A percentile compares a stretch with the other conserved stretches of the same genome.
Conservation (phyloP, 2,113 vertebrate genomes). For the Macquaria ambigua region DNA sequence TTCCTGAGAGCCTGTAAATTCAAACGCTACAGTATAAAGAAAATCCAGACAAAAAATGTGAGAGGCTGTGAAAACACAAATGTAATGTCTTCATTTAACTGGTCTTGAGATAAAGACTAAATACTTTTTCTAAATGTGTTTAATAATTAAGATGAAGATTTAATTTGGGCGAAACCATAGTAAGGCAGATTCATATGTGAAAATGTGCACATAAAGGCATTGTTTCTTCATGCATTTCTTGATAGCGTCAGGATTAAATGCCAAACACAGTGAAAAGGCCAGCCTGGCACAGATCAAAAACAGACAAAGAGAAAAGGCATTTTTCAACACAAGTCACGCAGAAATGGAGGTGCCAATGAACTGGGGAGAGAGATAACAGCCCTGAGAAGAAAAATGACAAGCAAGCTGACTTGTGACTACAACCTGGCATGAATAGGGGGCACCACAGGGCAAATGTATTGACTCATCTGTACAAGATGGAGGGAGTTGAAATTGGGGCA, state of each 20-base stretch:
- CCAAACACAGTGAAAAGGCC: not conserved
- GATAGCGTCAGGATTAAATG: not conserved
- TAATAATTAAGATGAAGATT: not conserved
- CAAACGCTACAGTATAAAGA: constrained; percentile 17
- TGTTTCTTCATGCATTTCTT: not conserved
- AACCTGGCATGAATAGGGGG: constrained; percentile 43
- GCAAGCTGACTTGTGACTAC: constrained; percentile 45
- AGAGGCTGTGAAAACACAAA: not conserved
- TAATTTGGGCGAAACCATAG: not conserved
- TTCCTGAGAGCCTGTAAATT: constrained; percentile 10
- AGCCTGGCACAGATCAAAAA: constrained; percentile 1
- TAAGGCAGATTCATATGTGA: not conserved
- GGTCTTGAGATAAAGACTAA: not conserved
- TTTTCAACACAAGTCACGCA: not conserved
- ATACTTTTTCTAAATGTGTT: constrained; percentile 12
- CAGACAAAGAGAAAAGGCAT: not conserved
- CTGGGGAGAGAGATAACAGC: constrained; percentile 27
- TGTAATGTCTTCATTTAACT: not conserved
- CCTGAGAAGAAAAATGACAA: constrained; percentile 32
- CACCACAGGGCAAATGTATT: constrained; percentile 45
- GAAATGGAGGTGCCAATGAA: constrained; percentile 39
- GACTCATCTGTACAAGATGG: constrained; percentile 54
- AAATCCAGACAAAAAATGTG: not conserved
- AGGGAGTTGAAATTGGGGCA: constrained; percentile 31
- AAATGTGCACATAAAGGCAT: not conserved